Evolutionary conservation across 2,888 invertebrate species (phyloP).

Genomic region (Dasysyrphus tricinctus): DNA sequence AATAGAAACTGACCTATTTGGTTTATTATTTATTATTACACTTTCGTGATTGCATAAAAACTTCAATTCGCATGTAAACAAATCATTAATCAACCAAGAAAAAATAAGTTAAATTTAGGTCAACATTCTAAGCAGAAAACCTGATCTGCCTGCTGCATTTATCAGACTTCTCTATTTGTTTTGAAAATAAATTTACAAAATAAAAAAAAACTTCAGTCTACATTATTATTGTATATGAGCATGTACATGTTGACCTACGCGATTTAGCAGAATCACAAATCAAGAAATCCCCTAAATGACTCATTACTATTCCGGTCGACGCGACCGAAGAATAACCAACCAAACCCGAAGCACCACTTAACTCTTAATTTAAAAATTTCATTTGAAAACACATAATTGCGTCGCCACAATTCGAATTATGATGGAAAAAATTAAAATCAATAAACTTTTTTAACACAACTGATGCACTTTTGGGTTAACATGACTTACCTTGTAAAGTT

Average conservation of each 20-base stretch:
- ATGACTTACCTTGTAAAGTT: slow-evolving; percentile 21
- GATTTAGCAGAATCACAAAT: neutral
- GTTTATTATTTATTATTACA: neutral
- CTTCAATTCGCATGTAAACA: slow-evolving; percentile 53
- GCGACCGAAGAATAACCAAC: neutral
- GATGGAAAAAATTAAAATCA: slow-evolving; percentile 14
- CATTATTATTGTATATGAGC: too few species aligned
- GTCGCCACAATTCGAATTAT: slow-evolving; percentile 13
- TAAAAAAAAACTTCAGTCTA: neutral
- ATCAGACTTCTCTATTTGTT: slow-evolving; percentile 45
- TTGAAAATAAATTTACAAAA: slow-evolving; percentile 16
- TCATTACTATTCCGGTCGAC: slow-evolving; percentile 55
- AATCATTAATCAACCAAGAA: slow-evolving; percentile 12
- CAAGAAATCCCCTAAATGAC: slow-evolving; percentile 56
- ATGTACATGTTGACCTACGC: neutral
- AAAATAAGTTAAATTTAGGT: slow-evolving; percentile 31
- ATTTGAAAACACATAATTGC: slow-evolving; percentile 51
- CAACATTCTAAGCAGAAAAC: slow-evolving; percentile 22
- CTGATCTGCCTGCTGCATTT: slow-evolving; percentile 28
- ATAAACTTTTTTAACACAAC: slow-evolving; percentile 1
- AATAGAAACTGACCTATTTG: neutral
- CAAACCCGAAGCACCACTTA: neutral
- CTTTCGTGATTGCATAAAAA: neutral
- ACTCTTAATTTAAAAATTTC: slow-evolving; percentile 42
- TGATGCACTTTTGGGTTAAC: neutral